Evolutionary conservation across 1,140 invertebrate genomes (phyloP).

Genomic region (Drosophila pandora): DNA sequence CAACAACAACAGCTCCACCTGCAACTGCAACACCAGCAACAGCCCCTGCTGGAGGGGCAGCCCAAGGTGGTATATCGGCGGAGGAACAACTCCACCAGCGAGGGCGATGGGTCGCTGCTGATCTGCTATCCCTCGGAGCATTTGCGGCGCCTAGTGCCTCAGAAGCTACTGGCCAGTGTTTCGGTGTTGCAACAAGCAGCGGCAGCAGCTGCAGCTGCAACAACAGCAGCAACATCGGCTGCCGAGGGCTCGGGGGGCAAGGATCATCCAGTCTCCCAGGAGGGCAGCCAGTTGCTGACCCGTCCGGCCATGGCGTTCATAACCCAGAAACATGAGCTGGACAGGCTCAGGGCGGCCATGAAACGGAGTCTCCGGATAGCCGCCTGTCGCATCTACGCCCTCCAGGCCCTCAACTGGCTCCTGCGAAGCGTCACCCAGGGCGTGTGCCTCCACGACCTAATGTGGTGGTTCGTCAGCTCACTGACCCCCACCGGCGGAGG

Average conservation of each 20-base stretch:
- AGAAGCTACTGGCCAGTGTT: conserved; percentile 65
- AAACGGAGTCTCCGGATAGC: conserved; percentile 92
- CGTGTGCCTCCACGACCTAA: conserved; percentile 94
- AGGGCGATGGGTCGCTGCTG: conserved; percentile 87
- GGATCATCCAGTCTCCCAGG: conserved; percentile 10
- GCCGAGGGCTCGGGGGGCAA: not conserved
- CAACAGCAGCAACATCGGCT: conserved; percentile 4
- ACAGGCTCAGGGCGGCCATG: conserved; percentile 92
- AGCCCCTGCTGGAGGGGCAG: conserved; percentile 33
- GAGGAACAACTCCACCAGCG: conserved; percentile 78
- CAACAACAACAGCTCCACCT: conserved; percentile 37
- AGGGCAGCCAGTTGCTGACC: conserved; percentile 83
- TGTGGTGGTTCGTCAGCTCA: conserved; percentile 97
- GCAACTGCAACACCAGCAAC: conserved; percentile 11
- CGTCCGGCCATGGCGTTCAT: conserved; percentile 93
- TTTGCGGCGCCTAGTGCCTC: conserved; percentile 88
- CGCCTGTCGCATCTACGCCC: conserved; percentile 92
- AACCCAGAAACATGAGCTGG: conserved; percentile 93
- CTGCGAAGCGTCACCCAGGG: conserved; percentile 95
- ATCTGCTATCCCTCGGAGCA: conserved; percentile 92
- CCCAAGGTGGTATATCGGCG: conserved; percentile 78
- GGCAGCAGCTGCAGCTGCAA: not conserved
- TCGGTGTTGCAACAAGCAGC: conserved; percentile 44
- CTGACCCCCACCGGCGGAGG: conserved; percentile 85
- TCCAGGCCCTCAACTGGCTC: conserved; percentile 96